Evolutionary conservation across 2,888 invertebrate genomes (phyloP).

Genomic region (Druceiella hillmani): DNA sequence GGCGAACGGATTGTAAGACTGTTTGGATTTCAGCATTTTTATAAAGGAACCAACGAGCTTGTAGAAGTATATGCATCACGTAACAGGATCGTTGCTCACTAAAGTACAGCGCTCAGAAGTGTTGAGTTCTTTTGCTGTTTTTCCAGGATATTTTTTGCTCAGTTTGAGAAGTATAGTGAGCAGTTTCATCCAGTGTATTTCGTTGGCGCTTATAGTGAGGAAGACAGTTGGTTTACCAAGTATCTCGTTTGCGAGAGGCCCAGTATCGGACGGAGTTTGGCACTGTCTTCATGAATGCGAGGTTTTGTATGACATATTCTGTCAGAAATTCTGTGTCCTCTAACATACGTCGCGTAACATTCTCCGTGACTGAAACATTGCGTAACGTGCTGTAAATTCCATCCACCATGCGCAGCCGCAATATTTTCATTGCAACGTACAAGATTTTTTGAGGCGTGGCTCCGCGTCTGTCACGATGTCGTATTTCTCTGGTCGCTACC

Average conservation of each 20-base stretch:
- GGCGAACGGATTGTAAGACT: conserved; percentile 28
- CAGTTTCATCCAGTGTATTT: conserved; percentile 31
- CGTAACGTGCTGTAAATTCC: too few relatives aligned
- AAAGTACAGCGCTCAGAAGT: conserved; percentile 23
- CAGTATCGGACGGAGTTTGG: conserved; percentile 35
- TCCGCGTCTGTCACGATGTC: conserved; percentile 32
- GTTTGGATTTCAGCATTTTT: conserved; percentile 27
- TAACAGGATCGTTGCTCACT: conserved; percentile 28
- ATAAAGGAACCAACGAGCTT: conserved; percentile 28
- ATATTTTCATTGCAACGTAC: conserved; percentile 34
- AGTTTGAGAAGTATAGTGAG: conserved; percentile 30
- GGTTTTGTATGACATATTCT: conserved; percentile 26
- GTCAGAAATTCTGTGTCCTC: conserved; percentile 28
- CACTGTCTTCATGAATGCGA: conserved; percentile 30
- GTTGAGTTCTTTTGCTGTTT: conserved; percentile 23
- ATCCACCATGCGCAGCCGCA: conserved; percentile 27
- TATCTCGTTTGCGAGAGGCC: conserved; percentile 32
- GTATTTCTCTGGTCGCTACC: conserved; percentile 32
- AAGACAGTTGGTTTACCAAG: conserved; percentile 30
- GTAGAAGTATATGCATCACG: conserved; percentile 29
- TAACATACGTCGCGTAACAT: conserved; percentile 27
- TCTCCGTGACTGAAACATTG: conserved; percentile 24
- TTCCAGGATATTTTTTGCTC: conserved; percentile 24
- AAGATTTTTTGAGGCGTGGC: conserved; percentile 31
- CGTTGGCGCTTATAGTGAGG: conserved; percentile 33